phyloP scores from a whole-genome alignment of 2,797 vertebrate genomes.

The Liasis olivaceus region DNA sequence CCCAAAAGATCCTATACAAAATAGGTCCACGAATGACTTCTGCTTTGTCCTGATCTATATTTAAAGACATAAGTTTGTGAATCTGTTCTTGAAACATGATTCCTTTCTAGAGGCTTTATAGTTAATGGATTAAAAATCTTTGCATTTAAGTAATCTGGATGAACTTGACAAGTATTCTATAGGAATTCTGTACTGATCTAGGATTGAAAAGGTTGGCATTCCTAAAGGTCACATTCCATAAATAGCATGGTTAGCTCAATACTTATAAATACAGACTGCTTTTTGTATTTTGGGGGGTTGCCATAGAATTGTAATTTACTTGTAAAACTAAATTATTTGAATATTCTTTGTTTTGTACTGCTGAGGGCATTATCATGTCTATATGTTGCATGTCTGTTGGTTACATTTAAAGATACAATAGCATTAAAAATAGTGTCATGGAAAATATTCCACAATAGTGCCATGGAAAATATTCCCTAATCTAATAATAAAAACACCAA shows the following conservation, averaged over 20 bases:
- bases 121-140: neutral
- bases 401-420: too few species aligned
- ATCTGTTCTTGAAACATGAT: slow-evolving; percentile 2
- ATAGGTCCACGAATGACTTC: neutral
- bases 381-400: too few species aligned
- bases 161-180: neutral
- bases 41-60: neutral
- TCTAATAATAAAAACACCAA: too few species aligned
- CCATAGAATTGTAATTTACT: too few species aligned
- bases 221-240: neutral
- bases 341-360: too few species aligned
- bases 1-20: neutral
- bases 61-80: slow-evolving; percentile 3
- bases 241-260: neutral
- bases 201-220: slow-evolving; percentile 1
- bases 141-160: neutral
- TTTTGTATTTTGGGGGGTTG: too few species aligned
- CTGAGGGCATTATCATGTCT: too few species aligned
- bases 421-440: too few species aligned
- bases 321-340: too few species aligned
- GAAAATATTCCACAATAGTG: too few species aligned
- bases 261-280: neutral
- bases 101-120: neutral
- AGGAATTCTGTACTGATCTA: slow-evolving; percentile 2
- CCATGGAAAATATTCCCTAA: too few species aligned